Conservation (phyloP, 2,797 vertebrate species). For the Phrynocephalus guinanensis region DNA sequence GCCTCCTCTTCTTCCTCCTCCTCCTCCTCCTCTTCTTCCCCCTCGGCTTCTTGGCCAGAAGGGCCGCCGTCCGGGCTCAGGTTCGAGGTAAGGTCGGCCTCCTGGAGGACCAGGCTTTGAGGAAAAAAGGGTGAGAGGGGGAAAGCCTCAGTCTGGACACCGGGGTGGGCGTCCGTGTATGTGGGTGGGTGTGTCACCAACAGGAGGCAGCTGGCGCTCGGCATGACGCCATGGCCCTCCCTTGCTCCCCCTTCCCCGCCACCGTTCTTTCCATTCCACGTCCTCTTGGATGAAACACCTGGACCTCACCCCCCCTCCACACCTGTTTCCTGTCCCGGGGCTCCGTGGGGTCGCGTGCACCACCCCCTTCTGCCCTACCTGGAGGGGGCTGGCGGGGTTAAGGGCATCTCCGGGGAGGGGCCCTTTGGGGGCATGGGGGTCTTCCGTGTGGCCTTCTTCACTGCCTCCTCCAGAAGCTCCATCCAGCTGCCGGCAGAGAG, state of each 20-base stretch:
- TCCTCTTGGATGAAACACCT: too few relatives aligned
- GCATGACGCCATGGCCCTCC: too few relatives aligned
- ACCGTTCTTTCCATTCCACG: too few relatives aligned
- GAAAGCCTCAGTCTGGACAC: too few relatives aligned
- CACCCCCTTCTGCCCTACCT: slow-evolving; percentile 55
- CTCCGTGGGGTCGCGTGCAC: too few relatives aligned
- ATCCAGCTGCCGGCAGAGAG: slow-evolving; percentile 73
- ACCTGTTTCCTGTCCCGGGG: too few relatives aligned
- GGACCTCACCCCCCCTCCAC: too few relatives aligned
- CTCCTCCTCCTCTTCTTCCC: background rate
- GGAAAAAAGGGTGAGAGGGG: background rate
- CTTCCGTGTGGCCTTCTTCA: slow-evolving; percentile 65
- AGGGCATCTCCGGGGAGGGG: slow-evolving; percentile 44
- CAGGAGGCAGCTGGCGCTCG: too few relatives aligned
- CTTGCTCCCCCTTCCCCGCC: too few relatives aligned
- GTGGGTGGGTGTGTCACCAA: too few relatives aligned
- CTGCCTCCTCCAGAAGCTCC: slow-evolving; percentile 76
- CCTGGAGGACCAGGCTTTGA: slow-evolving; percentile 62
- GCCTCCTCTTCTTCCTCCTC: slow-evolving; percentile 43
- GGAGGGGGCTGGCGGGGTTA: slow-evolving; percentile 25
- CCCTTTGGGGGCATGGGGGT: slow-evolving; percentile 49
- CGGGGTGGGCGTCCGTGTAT: too few relatives aligned
- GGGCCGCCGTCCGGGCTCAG: slow-evolving; percentile 10
- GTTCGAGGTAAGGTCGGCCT: slow-evolving; percentile 44
- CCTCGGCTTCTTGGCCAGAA: slow-evolving; percentile 28